These are phyloP conservation scores for Yponomeuta malinellus DNA, from an alignment of 2,888 invertebrate species.

Conservation along the genomic window DNA sequence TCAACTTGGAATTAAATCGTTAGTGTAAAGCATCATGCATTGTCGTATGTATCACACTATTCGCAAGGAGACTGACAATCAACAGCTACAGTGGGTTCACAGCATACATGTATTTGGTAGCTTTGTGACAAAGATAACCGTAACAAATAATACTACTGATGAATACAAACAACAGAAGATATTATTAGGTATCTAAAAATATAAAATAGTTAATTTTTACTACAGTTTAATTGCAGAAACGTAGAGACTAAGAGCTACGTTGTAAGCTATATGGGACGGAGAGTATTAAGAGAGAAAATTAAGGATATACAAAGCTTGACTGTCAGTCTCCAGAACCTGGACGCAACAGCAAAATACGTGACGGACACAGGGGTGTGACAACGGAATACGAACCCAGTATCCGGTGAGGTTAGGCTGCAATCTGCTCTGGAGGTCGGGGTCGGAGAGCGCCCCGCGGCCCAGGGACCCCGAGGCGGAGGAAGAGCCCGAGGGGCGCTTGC, in stretches of 20 bases:
- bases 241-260: no score
- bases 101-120: neutral
- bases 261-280: no score
- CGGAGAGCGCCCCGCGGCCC: constrained; percentile 61
- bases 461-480: constrained; percentile 43
- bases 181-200: no score
- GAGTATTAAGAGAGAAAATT: neutral
- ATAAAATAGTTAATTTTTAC: no score
- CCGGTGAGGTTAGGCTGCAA: constrained; percentile 56
- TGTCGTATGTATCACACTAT: neutral
- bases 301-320: neutral
- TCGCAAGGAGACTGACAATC: neutral
- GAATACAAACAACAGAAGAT: no score
- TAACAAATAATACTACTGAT: no score
- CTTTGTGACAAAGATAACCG: no score
- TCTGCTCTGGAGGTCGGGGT: constrained; percentile 60
- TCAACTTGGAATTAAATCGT: no score
- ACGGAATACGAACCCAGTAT: constrained; percentile 59
- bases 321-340: neutral
- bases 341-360: neutral
- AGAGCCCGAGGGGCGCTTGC: constrained; percentile 34
- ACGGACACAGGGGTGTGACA: constrained; percentile 21
- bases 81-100: neutral
- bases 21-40: no score
- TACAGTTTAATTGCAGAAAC: no score